Base-by-base conservation (phyloP, 2,113 vertebrate genomes). In the Atrichornis clamosus region DNA sequence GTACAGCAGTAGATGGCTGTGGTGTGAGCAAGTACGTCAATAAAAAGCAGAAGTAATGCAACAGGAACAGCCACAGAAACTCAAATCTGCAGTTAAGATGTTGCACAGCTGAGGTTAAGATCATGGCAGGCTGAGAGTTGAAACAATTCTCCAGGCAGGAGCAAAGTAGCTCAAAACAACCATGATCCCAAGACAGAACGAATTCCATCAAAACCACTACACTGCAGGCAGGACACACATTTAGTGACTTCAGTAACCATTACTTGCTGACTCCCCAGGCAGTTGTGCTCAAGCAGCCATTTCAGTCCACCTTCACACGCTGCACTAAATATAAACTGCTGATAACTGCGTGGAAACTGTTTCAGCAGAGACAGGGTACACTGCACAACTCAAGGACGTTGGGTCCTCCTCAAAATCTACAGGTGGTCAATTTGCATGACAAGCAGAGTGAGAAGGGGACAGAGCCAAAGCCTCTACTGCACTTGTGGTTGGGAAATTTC, bases 41-140 rank as follows among this genome's bases (percentile, higher is more conserved):
- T 47, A 84, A 86, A 87, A 96, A 80, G 87, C 74, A 96, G 92
- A 93, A 96, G 86, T 79, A 80, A 86, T 30, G 39, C 76, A 92
- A 90, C 50, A 86, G 63, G 70, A 96, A 92, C 53, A 74, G 77
- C 5, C 24, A 0, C 70, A 93, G 81, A 89, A 64, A 83, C 30
- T 15, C 44, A 90, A 53, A 76, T 52, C 79, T 86, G 39, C 3
- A 52, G 56, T 15, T 33, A 55, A 3, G 4, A 58, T 35, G 47
- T 4, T 67, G 30, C 79, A 80, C 63, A 55, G 53, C 55, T 49
- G 39, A 94, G 75, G 42, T 84, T 81, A 67, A 75, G 35, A 59
- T 28, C 35, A 14, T 5, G 47, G 49, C 68, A 83, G 50, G 32
- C 37, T 6, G 9, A 59, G 28, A 63, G 35, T 14, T 70, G 28